Evolutionary conservation across 2,797 vertebrate species (phyloP).

Genomic region (Threskiornis aethiopicus): DNA sequence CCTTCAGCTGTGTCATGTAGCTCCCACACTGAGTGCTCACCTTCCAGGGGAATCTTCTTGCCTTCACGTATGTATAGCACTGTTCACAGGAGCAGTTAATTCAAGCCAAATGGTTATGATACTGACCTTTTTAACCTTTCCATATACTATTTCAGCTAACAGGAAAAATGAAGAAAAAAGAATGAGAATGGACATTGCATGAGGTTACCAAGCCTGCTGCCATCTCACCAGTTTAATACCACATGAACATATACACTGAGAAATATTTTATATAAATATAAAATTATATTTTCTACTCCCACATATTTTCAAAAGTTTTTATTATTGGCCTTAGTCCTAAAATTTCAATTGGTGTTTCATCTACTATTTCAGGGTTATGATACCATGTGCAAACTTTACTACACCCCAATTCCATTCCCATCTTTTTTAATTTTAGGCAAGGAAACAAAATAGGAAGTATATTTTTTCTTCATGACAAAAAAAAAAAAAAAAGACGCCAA

Average conservation of each 20-base stretch:
- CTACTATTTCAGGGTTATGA: neutral
- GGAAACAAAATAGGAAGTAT: conserved; percentile 8
- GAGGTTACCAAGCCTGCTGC: neutral
- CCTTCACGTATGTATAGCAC: accelerated
- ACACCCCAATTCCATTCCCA: neutral
- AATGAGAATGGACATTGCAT: neutral
- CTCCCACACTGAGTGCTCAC: neutral
- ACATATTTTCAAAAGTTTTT: neutral
- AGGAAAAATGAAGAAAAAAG: neutral
- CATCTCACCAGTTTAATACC: neutral
- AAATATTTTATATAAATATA: neutral
- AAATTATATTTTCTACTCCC: neutral
- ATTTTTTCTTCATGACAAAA: conserved; percentile 19
- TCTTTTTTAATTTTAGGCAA: conserved; percentile 45
- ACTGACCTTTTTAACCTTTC: neutral
- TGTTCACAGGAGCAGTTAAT: neutral
- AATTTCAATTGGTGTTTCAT: neutral
- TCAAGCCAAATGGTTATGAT: neutral
- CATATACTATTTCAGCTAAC: neutral
- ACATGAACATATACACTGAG: neutral
- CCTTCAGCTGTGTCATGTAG: neutral
- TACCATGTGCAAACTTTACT: neutral
- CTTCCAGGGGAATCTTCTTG: neutral
- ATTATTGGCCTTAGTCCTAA: neutral
- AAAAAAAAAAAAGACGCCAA: conserved; percentile 14